Base-by-base conservation (phyloP, 2,888 invertebrate genomes). In the Hanleya hanleyi region DNA sequence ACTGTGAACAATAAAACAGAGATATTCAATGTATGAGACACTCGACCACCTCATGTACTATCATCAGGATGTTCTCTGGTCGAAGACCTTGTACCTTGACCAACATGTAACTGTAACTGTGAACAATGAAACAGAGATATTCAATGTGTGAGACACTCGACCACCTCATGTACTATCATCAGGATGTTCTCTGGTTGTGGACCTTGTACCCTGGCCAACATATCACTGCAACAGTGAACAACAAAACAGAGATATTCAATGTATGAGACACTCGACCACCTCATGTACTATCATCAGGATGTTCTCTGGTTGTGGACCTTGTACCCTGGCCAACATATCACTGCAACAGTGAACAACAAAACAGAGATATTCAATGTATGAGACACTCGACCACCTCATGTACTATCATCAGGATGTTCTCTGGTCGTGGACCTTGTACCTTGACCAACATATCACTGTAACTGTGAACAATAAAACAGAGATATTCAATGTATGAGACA, bases 21-120 rank as follows among this genome's bases (percentile, higher is more conserved):
- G 82, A n/a, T n/a, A n/a, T n/a, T n/a, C n/a, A n/a, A n/a, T n/a
- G n/a, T n/a, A n/a, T n/a, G n/a, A n/a, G n/a, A 12, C 83, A 81
- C 75, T 89, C 89, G 57, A 90, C 81, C 33, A 90, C 88, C 77
- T 90, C 90, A 78, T 90, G 89, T 7, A 90, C 85, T 37, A 90
- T 74, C 72, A 89, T 86, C 22, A 89, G 72, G 12, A 89, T 83
- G 76, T 90, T 90, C 76, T 90, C 90, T 50, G 90, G 89, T 26
- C 84, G 81, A 69, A 80, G 83, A 6, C 90, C 90, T 57, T 84
- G 81, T 3, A 86, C 88, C 62, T 83, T 82, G 0, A 89, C 86
- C 18, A 83, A 62, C 35, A 89, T 78, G 50, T 84, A 78, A 18
- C 79, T 81, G 22, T 82, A 80, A 50, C 87, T 87, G 78, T 1